A percentile compares a stretch with the other conserved stretches of the same genome.
These are phyloP conservation scores for Chauna torquata DNA, from an alignment of 2,113 vertebrate genomes.

Conservation along the genomic window DNA sequence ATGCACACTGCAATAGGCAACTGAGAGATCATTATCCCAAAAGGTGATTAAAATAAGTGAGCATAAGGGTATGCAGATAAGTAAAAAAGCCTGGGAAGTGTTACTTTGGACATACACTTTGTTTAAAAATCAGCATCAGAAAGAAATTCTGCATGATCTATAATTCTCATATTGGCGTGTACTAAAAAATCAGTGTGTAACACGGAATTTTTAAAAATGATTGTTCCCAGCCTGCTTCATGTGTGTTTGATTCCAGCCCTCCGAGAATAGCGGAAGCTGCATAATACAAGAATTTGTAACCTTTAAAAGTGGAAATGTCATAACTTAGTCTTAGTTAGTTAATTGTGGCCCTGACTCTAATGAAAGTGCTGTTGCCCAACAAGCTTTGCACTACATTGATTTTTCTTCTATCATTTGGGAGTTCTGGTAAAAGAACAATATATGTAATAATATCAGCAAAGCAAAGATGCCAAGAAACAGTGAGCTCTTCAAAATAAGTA, in stretches of 20 bases:
- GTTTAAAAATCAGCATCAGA: not conserved
- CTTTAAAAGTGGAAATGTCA: not conserved
- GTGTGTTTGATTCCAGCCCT: not conserved
- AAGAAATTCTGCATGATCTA: not conserved
- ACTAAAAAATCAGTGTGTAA: not conserved
- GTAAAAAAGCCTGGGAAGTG: not conserved
- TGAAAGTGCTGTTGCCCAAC: not conserved
- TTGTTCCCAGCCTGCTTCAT: not conserved
- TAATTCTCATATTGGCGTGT: not conserved
- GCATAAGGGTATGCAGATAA: not conserved
- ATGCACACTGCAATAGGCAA: not conserved
- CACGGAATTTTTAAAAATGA: not conserved
- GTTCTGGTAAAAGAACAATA: conserved; percentile 54
- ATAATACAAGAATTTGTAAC: not conserved
- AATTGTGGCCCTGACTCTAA: not conserved
- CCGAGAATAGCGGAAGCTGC: not conserved
- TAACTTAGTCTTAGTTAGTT: not conserved
- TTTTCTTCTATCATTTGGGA: conserved; percentile 21
- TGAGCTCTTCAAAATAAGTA: conserved; percentile 59
- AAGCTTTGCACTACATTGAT: not conserved
- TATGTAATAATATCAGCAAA: conserved; percentile 42
- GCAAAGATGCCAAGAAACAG: conserved; percentile 24
- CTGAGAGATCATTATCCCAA: not conserved
- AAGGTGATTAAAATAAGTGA: not conserved
- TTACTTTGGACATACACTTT: not conserved